Evolutionary conservation across 2,797 vertebrate genomes (phyloP).

Genomic region (Sarcophilus harrisii): DNA sequence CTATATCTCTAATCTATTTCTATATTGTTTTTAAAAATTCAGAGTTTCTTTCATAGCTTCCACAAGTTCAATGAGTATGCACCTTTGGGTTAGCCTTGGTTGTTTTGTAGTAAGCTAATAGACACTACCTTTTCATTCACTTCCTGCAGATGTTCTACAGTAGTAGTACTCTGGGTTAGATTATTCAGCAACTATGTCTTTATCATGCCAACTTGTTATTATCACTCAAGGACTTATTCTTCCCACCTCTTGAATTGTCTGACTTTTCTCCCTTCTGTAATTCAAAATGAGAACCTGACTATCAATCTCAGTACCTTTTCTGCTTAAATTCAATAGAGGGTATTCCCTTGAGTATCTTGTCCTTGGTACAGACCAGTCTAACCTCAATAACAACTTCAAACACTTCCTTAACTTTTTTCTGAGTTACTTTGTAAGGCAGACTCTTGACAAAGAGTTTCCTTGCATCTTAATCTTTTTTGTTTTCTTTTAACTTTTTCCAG

Average conservation of each 20-base stretch:
- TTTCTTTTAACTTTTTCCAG: background rate
- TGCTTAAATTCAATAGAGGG: background rate
- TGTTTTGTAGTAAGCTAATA: background rate
- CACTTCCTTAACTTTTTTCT: background rate
- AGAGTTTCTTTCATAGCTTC: background rate
- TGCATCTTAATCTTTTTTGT: background rate
- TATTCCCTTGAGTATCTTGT: background rate
- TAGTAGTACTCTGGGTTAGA: background rate
- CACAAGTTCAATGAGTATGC: background rate
- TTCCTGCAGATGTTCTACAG: background rate
- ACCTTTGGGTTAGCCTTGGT: background rate
- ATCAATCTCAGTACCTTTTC: background rate
- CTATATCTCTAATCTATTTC: background rate
- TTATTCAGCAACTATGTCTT: too few relatives aligned
- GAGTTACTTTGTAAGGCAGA: background rate
- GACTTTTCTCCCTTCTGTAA: background rate
- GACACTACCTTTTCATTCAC: background rate
- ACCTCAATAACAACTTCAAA: background rate
- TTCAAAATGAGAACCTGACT: background rate
- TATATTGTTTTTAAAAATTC: background rate
- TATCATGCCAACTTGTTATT: too few relatives aligned
- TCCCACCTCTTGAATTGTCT: too few relatives aligned
- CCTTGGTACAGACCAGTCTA: background rate
- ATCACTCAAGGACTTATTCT: too few relatives aligned
- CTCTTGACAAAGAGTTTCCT: background rate